Conservation (phyloP, 2,113 vertebrate genomes). For the Mohoua ochrocephala region DNA sequence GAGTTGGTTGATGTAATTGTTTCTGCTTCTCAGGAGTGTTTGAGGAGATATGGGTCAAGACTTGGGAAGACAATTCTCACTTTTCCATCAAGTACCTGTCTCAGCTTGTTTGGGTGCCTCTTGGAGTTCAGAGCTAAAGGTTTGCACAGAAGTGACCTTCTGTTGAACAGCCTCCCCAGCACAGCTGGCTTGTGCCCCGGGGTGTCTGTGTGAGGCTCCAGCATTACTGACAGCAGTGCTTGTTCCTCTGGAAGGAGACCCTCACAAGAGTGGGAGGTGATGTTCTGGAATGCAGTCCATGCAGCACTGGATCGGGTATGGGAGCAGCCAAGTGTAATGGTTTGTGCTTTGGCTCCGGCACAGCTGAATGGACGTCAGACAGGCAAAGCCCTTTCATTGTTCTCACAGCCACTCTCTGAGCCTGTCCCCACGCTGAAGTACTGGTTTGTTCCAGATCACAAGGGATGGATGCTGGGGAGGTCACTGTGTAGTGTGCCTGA, state of each 20-base stretch:
- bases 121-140: background rate
- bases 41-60: background rate
- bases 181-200: background rate
- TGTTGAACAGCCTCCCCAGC: background rate
- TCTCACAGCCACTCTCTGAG: background rate
- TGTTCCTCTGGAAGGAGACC: background rate
- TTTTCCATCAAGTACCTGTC: background rate
- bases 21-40: background rate
- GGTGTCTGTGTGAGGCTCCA: background rate
- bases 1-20: background rate
- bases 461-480: background rate
- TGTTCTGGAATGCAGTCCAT: rapidly evolving
- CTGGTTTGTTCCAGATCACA: background rate
- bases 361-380: background rate
- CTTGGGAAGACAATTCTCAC: background rate
- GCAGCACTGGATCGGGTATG: rapidly evolving
- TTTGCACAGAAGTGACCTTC: background rate
- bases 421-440: background rate
- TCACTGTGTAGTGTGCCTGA: background rate
- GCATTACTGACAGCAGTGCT: background rate
- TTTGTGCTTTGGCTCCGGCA: background rate
- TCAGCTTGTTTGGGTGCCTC: background rate
- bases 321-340: background rate
- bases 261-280: background rate
- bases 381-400: background rate